phyloP scores from a whole-genome alignment of 2,797 vertebrate species.

The Chelidonichthys spinosus region DNA sequence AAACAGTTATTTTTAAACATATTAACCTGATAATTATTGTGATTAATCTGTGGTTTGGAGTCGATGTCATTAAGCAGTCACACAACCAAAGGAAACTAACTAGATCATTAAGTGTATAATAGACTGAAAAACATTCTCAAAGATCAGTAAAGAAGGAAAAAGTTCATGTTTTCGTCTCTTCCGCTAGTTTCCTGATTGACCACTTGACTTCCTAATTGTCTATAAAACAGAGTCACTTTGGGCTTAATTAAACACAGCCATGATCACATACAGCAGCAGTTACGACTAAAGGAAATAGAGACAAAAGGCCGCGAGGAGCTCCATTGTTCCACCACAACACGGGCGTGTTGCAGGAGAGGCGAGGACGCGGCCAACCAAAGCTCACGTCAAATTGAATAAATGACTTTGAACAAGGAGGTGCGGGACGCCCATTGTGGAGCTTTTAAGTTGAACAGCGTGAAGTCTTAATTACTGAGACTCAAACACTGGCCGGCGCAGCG shows the following conservation, averaged over 20 bases:
- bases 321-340: slow-evolving; percentile 65
- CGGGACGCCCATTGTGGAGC: slow-evolving; percentile 73
- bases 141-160: not conserved
- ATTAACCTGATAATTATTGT: slow-evolving; percentile 12
- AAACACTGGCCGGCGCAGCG: slow-evolving; percentile 66
- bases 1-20: slow-evolving; percentile 12
- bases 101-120: not conserved
- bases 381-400: slow-evolving; percentile 78
- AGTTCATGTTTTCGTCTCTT: slow-evolving; percentile 4
- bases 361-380: slow-evolving; percentile 70
- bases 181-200: slow-evolving; percentile 37
- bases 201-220: slow-evolving; percentile 65
- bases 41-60: not conserved
- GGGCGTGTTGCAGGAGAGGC: slow-evolving; percentile 57
- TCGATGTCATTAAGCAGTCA: not conserved
- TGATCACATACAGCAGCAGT: slow-evolving; percentile 41
- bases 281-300: slow-evolving; percentile 53
- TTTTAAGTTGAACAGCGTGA: slow-evolving; percentile 83
- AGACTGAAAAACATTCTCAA: slow-evolving; percentile 2
- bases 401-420: slow-evolving; percentile 59
- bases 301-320: slow-evolving; percentile 68
- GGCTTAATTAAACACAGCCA: slow-evolving; percentile 76
- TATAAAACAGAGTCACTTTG: slow-evolving; percentile 53
- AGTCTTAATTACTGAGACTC: slow-evolving; percentile 85
- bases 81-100: slow-evolving; percentile 11